Evolutionary conservation across 2,888 invertebrate genomes (phyloP).

Genomic region (Vesta saturnalis): DNA sequence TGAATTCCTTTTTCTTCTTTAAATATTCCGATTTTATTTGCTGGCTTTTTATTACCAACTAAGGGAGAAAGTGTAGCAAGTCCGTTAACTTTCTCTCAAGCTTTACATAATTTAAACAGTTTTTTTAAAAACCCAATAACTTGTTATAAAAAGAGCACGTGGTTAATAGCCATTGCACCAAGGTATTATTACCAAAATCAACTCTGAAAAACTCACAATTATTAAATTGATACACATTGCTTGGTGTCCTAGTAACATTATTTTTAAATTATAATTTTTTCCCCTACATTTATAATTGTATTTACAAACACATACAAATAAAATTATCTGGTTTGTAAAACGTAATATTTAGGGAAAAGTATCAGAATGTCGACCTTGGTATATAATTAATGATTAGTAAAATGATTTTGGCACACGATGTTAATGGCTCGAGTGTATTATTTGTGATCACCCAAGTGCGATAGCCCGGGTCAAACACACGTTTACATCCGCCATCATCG

Average conservation of each 20-base stretch:
- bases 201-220: no score
- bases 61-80: no score
- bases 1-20: no score
- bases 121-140: no score
- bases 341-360: slow-evolving; percentile 39
- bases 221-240: no score
- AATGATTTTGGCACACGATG: slow-evolving; percentile 54
- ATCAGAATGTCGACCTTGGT: slow-evolving; percentile 51
- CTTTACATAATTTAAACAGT: no score
- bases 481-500: slow-evolving; percentile 51
- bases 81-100: no score
- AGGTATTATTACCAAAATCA: no score
- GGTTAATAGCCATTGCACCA: no score
- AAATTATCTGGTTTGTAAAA: neutral
- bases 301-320: slow-evolving; percentile 9
- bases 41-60: no score
- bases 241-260: slow-evolving; percentile 3
- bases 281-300: neutral
- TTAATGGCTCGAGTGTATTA: slow-evolving; percentile 48
- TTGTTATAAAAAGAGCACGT: no score
- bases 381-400: slow-evolving; percentile 53
- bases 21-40: no score
- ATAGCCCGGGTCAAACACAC: slow-evolving; percentile 58
- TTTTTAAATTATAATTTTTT: neutral
- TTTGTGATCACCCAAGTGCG: slow-evolving; percentile 53